Base-by-base conservation (phyloP, 1,140 invertebrate species). In the Sminthurinus signatus region DNA sequence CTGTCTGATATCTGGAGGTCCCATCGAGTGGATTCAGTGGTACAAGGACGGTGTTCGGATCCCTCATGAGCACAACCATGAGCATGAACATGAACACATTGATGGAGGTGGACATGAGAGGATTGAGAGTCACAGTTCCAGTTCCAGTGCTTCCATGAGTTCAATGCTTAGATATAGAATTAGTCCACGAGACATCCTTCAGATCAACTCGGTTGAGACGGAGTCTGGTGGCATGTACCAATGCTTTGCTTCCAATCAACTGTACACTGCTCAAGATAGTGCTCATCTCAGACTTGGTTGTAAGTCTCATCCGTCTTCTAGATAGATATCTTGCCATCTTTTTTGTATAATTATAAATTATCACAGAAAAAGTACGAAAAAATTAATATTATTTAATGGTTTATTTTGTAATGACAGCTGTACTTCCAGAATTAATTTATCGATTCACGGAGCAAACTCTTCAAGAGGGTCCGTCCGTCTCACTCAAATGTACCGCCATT, bases 381-480 rank as follows among this genome's bases (percentile, higher is more conserved):
- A 2, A 1, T 36, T 15, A 36, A 36, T 15, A 36, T 5, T 15
- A 5, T 23, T 63, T 46, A 27, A 44, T 52, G 46, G 23, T 62
- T 62, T 27, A 64, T 21, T 32, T 32, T 63, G 61, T 65, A n/a
- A n/a, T 52, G 72, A n/a, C 75, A 89, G 88, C 90, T 77, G 86
- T 88, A 21, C 85, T 88, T 67, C 89, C 89, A 21, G 88, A 91
- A 79, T 79, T 92, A 68, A 82, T 88, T 69, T 88, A 91, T 79
- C 89, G 87, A 81, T 95, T 95, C 78, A 87, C 88, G 48, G 89
- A 92, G 75, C 89, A 93, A 75, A 92, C 89, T 36, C 80, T 94
- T 58, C 88, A 93, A 73, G 88, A 88, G 0, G 91, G 91, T 25
- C 88, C 89, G 31, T 86, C 85, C 65, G 86, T 93, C 50, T 93